Base-by-base conservation (phyloP, 2,888 invertebrate genomes). In the Danaus chrysippus region DNA sequence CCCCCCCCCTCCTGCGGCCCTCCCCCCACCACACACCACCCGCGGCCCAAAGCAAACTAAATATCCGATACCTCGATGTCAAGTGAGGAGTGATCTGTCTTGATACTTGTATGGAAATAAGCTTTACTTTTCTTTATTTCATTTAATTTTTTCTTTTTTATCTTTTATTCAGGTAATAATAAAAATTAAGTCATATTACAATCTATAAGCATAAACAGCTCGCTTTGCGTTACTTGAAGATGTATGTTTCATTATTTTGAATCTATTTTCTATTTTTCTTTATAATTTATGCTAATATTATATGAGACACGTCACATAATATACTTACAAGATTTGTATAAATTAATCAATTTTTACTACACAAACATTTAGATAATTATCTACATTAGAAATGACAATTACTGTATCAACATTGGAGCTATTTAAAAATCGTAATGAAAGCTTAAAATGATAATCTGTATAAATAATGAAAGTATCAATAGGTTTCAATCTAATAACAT, bases 1-100 rank as follows among this genome's bases (percentile, higher is more conserved):
- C 82, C 78, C 81, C 71, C 76, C 80, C 78, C 84, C 74, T 83
- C 71, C 83, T 71, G 69, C 72, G 84, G 86, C 86, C 88, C 87
- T 34, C 78, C 81, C 71, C 76, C 80, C 78, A 84, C 23, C 23
- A 34, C 23, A 34, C 23, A 2, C 23, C 74, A 83, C 71, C 83
- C 72, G 70, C 72, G 84, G 86, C 86, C 88, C 87, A 89, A 88
- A 90, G 89, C 90, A 91, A 91, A 91, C 90, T 91, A 91, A 90
- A 91, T 90, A 91, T 91, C 91, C 90, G 88, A 91, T 91, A 91
- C 90, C 88, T 87, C 87, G 84, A 86, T 88, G 84, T 85, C 73
- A 66, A 76, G 76, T 81, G 79, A 19, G 65, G 77, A 64, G 42
- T 12, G 58, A 62, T 5, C 0, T 0, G 63, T 78, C 72, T 85